Base-by-base conservation (phyloP, 2,113 vertebrate species). In the Channa maculata region DNA sequence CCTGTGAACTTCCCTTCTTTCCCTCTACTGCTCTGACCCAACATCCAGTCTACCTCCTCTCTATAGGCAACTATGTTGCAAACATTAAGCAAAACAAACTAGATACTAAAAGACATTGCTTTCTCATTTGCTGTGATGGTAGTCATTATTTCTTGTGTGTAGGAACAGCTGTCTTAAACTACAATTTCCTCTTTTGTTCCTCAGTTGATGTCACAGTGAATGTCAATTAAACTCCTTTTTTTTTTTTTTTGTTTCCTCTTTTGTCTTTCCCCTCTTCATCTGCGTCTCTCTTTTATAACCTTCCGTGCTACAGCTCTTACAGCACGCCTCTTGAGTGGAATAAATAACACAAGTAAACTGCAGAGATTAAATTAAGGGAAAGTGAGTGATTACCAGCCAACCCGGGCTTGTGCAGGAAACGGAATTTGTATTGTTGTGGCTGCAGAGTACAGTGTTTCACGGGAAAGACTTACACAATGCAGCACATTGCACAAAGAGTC, bases 331-430 rank as follows among this genome's bases (percentile, higher is more conserved):
- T 66, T 8, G 6, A 46, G 15, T 45, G 59, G 64, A 75, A 83
- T 24, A 54, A 82, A 75, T 51, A 66, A 57, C 51, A 34, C 70
- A 81, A 72, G 54, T 62, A 54, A 60, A 61, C 14, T 37, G 33
- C 24, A 75, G 48, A 61, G 54, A 68, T 75, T 12, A 46, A 83
- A 73, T 75, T 71, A 64, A 46, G 38, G 65, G 15, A 71, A 59
- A 81, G 65, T 50, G 81, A 75, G 53, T 82, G 79, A 73, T 80
- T 72, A 60, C 39, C 61, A 24, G 77, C 77, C 75, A 84, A 79
- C 65, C 46, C 54, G 3, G 51, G 49, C 61, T 33, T 34, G 15
- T 61, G 52, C 62, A 73, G 71, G 74, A 86, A 88, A 81, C 61
- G 75, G 71, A 62, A 72, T 48, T 66, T 57, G 41, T 65, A 46